Base-by-base conservation (phyloP, 2,888 invertebrate genomes). In the Rhyacophila evoluta region DNA sequence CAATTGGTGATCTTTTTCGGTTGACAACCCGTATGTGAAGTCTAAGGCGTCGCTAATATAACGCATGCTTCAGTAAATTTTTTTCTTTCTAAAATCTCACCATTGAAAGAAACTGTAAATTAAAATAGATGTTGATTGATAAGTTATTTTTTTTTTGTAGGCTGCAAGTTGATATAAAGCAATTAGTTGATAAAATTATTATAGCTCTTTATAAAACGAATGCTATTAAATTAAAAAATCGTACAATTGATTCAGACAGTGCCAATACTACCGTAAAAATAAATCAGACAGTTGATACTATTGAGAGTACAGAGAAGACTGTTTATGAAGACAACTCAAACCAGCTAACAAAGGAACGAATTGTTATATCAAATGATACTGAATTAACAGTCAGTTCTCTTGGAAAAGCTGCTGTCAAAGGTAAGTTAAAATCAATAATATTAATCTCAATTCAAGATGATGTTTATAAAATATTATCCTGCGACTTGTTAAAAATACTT, bases 401-500 rank as follows among this genome's bases (percentile, higher is more conserved):
- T 29, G 97, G 97, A 10, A 90, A 88, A 82, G 97, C 97, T 1
- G 94, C 96, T 28, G 95, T 96, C 84, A 95, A 94, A 91, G 96
- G 95, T 91, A 84, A 37, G n/a, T n/a, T n/a, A n/a, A n/a, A n/a
- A n/a, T n/a, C n/a, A n/a, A n/a, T n/a, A n/a, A n/a, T n/a, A n/a
- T n/a, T n/a, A n/a, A n/a, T n/a, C n/a, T n/a, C n/a, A n/a, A n/a
- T n/a, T n/a, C n/a, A n/a, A n/a, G n/a, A n/a, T n/a, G n/a, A n/a
- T n/a, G n/a, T n/a, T n/a, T n/a, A n/a, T n/a, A n/a, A n/a, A n/a
- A n/a, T n/a, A n/a, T n/a, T n/a, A n/a, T n/a, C n/a, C n/a, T n/a
- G n/a, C n/a, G n/a, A n/a, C n/a, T n/a, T n/a, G n/a, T n/a, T n/a
- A n/a, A n/a, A n/a, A n/a, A n/a, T n/a, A n/a, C n/a, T n/a, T n/a